Evolutionary conservation across 2,888 invertebrate species (phyloP).

Genomic region (Perizoma flavofasciatum): DNA sequence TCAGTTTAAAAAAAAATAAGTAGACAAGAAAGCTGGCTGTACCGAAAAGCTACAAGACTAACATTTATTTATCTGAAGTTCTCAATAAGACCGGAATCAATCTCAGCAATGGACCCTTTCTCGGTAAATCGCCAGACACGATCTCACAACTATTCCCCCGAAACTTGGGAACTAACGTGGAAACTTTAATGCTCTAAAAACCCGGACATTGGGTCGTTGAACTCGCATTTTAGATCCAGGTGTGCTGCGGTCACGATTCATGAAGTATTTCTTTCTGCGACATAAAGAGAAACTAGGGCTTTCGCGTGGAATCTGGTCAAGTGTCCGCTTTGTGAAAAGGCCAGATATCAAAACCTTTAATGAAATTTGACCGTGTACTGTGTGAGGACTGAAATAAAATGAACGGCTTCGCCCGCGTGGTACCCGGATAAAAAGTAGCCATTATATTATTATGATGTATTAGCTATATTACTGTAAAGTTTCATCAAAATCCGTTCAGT

Average conservation of each 20-base stretch:
- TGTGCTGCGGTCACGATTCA: conserved; percentile 49
- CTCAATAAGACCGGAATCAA: conserved; percentile 32
- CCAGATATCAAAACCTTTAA: too few relatives aligned
- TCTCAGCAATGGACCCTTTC: conserved; percentile 28
- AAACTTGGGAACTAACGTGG: conserved; percentile 32
- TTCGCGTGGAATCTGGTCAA: neutral
- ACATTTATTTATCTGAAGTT: conserved; percentile 22
- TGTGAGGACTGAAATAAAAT: too few relatives aligned
- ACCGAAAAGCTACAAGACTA: neutral
- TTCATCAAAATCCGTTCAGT: too few relatives aligned
- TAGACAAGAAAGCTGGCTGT: neutral
- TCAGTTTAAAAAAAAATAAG: neutral
- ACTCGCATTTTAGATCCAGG: conserved; percentile 47
- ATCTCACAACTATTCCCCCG: conserved; percentile 24
- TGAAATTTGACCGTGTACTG: too few relatives aligned
- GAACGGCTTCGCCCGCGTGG: too few relatives aligned
- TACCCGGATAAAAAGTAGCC: too few relatives aligned
- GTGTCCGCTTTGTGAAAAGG: too few relatives aligned
- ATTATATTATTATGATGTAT: too few relatives aligned
- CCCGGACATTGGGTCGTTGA: conserved; percentile 39
- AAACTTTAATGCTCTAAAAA: conserved; percentile 28
- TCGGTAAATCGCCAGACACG: conserved; percentile 26
- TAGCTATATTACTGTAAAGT: too few relatives aligned
- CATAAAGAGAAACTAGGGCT: conserved; percentile 4
- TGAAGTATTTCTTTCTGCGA: conserved; percentile 43